Base-by-base conservation (phyloP, 2,888 invertebrate species). In the Adelognathus sp. region DNA sequence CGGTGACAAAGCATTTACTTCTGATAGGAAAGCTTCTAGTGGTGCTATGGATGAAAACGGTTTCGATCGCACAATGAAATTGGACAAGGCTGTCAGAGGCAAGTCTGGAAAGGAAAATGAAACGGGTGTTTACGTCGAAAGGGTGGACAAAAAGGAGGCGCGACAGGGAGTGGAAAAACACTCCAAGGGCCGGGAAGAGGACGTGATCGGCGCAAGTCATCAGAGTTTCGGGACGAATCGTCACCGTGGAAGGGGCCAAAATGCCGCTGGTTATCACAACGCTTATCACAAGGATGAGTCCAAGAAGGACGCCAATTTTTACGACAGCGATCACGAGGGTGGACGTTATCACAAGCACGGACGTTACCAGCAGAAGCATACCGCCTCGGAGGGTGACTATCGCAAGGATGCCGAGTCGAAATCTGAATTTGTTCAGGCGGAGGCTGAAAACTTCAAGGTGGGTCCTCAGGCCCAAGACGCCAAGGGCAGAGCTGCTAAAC, bases 221-320 rank as follows among this genome's bases (percentile, higher is more conserved):
- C 85, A 91, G 0, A 92, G 90, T 52, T 93, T 92, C 29, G 92
- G 92, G 27, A 92, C 92, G 83, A 92, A 92, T 50, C 96, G 96
- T 7, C 94, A 94, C 82, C 96, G 95, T 90, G 96, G 96, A 81
- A 97, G 97, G 88, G 97, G 96, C 0, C 96, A 97, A 92, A 95
- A 95, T 80, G 97, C 96, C 83, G 96, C 97, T 90, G 97, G 97
- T 73, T 96, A 96, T 83, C 97, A 97, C 89, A 95, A 96, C 89
- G 93, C 97, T 5, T 96, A 97, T 92, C 97, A 97, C 88, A 92
- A 96, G 92, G 95, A 96, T 87, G 96, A 96, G 90, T 96, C 94
- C 92, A 95, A 96, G 90, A 96, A 96, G 86, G 95, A 95, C 86
- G 95, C 95, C 82, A 94, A 94, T 85, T 96, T 96, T 92, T 96